Evolutionary conservation across 2,797 vertebrate species (phyloP).

Genomic region (Sarcoramphus papa): DNA sequence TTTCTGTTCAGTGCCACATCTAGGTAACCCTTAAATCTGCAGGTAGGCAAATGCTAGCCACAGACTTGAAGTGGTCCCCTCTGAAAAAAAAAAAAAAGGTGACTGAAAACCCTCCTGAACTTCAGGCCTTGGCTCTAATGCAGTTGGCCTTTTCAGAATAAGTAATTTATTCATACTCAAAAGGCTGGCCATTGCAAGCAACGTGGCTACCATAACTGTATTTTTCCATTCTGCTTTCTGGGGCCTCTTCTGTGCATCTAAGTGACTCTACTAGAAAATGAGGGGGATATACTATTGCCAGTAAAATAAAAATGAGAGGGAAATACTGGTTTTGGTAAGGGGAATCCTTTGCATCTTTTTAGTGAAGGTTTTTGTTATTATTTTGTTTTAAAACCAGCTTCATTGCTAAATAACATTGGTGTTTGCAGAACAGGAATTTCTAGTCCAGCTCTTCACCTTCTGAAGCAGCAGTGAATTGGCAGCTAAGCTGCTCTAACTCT

Average conservation of each 20-base stretch:
- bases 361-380: background rate
- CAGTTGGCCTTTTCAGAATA: background rate
- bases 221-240: background rate
- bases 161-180: background rate
- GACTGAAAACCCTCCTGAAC: background rate
- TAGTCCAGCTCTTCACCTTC: background rate
- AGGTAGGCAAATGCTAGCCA: background rate
- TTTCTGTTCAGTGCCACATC: background rate
- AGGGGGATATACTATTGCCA: background rate
- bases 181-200: background rate
- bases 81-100: background rate
- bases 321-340: background rate
- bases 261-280: background rate
- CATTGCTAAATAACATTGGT: background rate
- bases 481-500: background rate
- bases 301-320: background rate
- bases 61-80: background rate
- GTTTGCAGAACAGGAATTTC: background rate
- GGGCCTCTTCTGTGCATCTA: background rate
- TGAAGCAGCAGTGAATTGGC: background rate
- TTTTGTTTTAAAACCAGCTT: background rate
- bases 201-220: background rate
- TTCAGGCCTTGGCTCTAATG: background rate
- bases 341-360: background rate
- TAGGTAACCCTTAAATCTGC: background rate